Evolutionary conservation across 2,888 invertebrate genomes (phyloP).

Genomic region (Drosophila heteroneura): DNA sequence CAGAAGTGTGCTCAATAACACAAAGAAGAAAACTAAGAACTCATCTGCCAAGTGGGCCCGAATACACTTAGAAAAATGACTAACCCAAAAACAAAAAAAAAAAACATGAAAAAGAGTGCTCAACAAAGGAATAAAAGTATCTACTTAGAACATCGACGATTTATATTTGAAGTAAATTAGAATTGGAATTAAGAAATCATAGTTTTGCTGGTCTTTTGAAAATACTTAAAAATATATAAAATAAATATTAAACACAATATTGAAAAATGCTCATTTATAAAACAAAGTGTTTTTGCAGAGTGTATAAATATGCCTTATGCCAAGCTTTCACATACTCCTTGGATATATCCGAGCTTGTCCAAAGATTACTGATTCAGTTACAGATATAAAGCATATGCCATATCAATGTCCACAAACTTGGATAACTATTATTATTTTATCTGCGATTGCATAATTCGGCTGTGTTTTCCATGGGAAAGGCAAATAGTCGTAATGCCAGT

Average conservation of each 20-base stretch:
- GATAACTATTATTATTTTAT: constrained; percentile 38
- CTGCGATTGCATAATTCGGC: constrained; percentile 35
- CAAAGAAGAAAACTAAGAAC: neutral
- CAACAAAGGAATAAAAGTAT: too few relatives aligned
- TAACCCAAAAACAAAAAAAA: neutral
- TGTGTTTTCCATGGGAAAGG: constrained; percentile 72
- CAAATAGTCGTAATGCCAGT: constrained; percentile 67
- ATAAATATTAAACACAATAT: neutral
- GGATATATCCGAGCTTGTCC: neutral
- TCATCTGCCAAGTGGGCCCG: neutral
- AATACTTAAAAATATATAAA: neutral
- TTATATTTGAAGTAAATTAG: neutral
- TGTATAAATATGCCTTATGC: neutral
- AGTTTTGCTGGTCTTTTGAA: neutral
- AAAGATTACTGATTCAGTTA: neutral
- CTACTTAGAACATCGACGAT: neutral
- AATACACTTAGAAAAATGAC: neutral
- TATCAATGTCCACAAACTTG: neutral
- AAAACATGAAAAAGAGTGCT: neutral
- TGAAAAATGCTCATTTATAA: neutral
- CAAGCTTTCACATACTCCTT: neutral
- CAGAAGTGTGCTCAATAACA: neutral
- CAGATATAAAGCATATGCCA: constrained; percentile 43
- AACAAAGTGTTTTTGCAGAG: neutral
- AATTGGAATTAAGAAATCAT: neutral